Base-by-base conservation (phyloP, 2,888 invertebrate species). In the Chrysolina americana region DNA sequence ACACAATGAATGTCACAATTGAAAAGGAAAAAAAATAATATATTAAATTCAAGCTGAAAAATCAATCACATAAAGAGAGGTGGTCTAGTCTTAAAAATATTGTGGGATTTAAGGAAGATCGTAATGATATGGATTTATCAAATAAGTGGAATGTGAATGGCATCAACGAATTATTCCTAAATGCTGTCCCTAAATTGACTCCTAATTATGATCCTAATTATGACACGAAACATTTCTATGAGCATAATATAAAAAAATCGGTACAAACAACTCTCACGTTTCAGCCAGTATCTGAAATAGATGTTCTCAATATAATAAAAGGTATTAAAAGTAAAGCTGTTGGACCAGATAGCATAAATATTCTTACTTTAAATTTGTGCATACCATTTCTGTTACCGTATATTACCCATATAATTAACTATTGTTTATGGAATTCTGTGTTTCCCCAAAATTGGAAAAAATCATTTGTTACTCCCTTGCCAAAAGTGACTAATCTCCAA, bases 261-360 rank as follows among this genome's bases (percentile, higher is more conserved):
- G 64, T 68, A 69, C n/a, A 69, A 13, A 48, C 41, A 62, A 41
- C 41, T 36, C 19, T 50, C 41, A 68, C 53, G 36, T 68, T 73
- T 59, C 41, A 68, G 59, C 53, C 66, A 68, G 66, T 62, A 73
- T 48, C 66, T 44, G 64, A 68, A 73, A 68, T 41, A 21, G 62
- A 68, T 41, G 62, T 69, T 47, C 62, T 62, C 47, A 69, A 69
- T 41, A 62, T 62, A 69, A 59, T 69, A 59, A 59, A 44, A 59
- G 41, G 41, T 13, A 69, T 28, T 28, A 28, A 28, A 28, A 28
- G 28, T 28, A 28, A 28, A 28, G 28, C 28, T 28, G 28, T 28
- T 28, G 28, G 28, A 28, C 28, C 28, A 28, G 28, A 28, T 28
- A 5, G 28, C 5, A 28, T 28, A 28, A 28, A 28, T 28, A 28